phyloP scores from a whole-genome alignment of 2,113 vertebrate species.

The Oryzias melastigma region DNA sequence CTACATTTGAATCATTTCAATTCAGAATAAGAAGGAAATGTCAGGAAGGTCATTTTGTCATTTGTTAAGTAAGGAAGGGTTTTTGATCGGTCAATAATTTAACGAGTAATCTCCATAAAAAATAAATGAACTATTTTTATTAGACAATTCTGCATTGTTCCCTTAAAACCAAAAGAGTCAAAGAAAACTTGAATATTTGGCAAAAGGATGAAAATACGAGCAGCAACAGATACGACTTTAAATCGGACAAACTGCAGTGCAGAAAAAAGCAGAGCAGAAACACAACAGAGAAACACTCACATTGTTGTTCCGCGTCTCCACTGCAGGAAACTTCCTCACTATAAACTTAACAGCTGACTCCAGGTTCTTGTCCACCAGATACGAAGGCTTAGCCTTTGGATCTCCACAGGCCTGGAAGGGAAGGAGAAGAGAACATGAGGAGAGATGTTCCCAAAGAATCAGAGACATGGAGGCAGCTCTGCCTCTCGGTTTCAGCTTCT shows the following conservation, averaged over 20 bases:
- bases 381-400: conserved; percentile 98
- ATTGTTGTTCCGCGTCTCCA: conserved; percentile 98
- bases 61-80: no score
- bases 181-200: no score
- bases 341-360: conserved; percentile 99
- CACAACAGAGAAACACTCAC: conserved; percentile 78
- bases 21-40: no score
- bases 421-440: conserved; percentile 28
- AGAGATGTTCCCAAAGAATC: not conserved
- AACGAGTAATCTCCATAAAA: no score
- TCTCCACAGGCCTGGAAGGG: conserved; percentile 88
- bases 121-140: no score
- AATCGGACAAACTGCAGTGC: not conserved
- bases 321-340: conserved; percentile 95
- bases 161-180: no score
- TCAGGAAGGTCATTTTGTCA: no score
- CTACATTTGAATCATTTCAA: no score
- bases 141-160: no score
- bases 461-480: conserved; percentile 1
- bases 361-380: conserved; percentile 97
- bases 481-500: not conserved
- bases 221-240: no score
- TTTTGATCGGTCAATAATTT: no score
- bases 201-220: no score
- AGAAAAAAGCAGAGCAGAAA: not conserved